These are phyloP conservation scores for Atta cephalotes DNA, from an alignment of 1,140 invertebrate genomes.

Conservation along the genomic window DNA sequence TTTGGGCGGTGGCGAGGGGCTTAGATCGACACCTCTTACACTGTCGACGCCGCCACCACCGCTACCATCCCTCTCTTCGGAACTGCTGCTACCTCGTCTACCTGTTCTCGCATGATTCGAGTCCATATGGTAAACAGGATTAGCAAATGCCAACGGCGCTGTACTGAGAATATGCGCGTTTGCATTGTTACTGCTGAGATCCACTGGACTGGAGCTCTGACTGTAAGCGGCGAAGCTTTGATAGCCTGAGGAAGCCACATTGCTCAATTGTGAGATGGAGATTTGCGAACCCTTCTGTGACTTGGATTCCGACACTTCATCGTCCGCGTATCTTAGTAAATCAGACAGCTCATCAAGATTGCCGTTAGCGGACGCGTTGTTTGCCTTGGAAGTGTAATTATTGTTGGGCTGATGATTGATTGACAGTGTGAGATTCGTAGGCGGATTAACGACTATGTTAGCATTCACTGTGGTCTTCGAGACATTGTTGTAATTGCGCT, in stretches of 20 bases:
- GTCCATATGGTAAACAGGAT: constrained; percentile 94
- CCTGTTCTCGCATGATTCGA: constrained; percentile 80
- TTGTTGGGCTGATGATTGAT: constrained; percentile 84
- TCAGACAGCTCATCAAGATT: constrained; percentile 91
- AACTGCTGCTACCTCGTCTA: constrained; percentile 85
- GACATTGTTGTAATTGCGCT: constrained; percentile 84
- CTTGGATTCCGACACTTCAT: constrained; percentile 84
- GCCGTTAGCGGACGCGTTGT: constrained; percentile 79
- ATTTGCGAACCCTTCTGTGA: constrained; percentile 86
- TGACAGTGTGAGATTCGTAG: constrained; percentile 79
- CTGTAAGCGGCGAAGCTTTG: constrained; percentile 96
- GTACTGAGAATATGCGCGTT: constrained; percentile 86
- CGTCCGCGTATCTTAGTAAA: constrained; percentile 87
- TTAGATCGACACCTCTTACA: constrained; percentile 83
- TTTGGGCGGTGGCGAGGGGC: constrained; percentile 82
- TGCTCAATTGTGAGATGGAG: constrained; percentile 93
- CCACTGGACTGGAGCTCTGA: constrained; percentile 95
- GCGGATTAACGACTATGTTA: constrained; percentile 79
- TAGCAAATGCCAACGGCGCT: constrained; percentile 93
- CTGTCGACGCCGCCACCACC: constrained; percentile 82
- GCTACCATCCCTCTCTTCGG: constrained; percentile 83
- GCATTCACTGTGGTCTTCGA: constrained; percentile 85
- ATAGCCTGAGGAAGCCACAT: constrained; percentile 95
- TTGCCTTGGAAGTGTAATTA: constrained; percentile 78
- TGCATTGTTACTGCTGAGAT: constrained; percentile 87